Evolutionary conservation across 2,113 vertebrate species (phyloP).

Genomic region (Nicator chloris): DNA sequence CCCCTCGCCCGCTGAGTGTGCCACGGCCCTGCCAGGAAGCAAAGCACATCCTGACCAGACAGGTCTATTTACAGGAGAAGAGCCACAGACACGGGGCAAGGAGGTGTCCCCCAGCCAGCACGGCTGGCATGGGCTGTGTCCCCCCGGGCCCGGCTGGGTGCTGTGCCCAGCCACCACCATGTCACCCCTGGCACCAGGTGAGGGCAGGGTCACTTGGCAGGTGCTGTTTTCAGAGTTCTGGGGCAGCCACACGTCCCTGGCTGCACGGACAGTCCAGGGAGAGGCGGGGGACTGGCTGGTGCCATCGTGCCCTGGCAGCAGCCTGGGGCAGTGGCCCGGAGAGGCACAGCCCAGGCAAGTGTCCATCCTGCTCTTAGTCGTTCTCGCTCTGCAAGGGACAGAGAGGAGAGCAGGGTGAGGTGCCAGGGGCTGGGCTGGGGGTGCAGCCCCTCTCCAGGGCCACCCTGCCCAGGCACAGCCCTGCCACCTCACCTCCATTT

Average conservation of each 20-base stretch:
- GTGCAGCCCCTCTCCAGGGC: accelerated
- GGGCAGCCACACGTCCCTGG: neutral
- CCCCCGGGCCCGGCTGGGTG: neutral
- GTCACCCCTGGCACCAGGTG: neutral
- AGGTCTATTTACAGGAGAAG: neutral
- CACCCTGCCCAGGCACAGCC: neutral
- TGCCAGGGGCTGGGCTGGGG: neutral
- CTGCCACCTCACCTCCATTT: slow-evolving; percentile 83
- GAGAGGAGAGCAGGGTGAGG: neutral
- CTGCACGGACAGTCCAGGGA: neutral
- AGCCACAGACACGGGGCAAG: neutral
- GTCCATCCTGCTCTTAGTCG: neutral
- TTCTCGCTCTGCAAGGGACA: slow-evolving; percentile 25
- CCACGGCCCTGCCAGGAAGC: neutral
- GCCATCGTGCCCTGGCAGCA: neutral
- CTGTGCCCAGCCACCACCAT: neutral
- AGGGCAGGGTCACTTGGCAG: neutral
- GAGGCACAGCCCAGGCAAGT: neutral
- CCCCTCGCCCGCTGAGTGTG: accelerated
- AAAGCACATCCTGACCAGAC: neutral
- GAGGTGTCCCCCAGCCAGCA: neutral
- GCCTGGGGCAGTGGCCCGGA: neutral
- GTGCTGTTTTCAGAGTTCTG: neutral
- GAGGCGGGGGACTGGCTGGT: neutral
- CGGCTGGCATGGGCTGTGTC: neutral